phyloP scores from a whole-genome alignment of 2,888 invertebrate genomes.

The Stenotaenia linearis region DNA sequence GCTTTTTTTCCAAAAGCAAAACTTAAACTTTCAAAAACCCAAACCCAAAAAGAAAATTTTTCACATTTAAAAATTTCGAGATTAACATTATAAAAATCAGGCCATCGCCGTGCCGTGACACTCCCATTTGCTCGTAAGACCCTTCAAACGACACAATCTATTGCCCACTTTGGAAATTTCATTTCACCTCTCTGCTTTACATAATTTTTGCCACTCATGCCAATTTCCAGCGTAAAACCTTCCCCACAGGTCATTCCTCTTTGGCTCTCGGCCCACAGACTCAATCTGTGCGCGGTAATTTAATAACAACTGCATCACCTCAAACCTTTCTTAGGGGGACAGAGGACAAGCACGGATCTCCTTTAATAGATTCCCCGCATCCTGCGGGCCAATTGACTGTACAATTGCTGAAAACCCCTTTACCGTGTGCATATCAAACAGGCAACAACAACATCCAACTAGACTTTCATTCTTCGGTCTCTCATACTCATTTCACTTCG shows the following conservation, averaged over 20 bases:
- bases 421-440: conserved; percentile 26
- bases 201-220: conserved; percentile 24
- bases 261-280: conserved; percentile 20
- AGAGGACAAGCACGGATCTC: neutral
- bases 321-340: neutral
- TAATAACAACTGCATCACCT: conserved; percentile 20
- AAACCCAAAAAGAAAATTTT: too few relatives aligned
- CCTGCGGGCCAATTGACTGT: conserved; percentile 7
- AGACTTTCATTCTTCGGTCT: conserved; percentile 11
- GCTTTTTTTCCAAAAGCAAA: too few relatives aligned
- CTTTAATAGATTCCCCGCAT: conserved; percentile 1
- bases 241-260: conserved; percentile 4
- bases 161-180: neutral
- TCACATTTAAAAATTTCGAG: too few relatives aligned
- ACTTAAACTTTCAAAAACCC: too few relatives aligned
- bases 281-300: conserved; percentile 17
- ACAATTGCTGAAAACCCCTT: conserved; percentile 6
- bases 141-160: neutral
- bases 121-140: neutral
- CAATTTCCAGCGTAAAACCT: conserved; percentile 7
- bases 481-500: conserved; percentile 24
- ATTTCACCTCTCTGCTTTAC: neutral
- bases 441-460: conserved; percentile 6
- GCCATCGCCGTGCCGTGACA: too few relatives aligned
- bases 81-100: too few relatives aligned